phyloP scores from a whole-genome alignment of 2,113 vertebrate species.

The Seriola aureovittata region DNA sequence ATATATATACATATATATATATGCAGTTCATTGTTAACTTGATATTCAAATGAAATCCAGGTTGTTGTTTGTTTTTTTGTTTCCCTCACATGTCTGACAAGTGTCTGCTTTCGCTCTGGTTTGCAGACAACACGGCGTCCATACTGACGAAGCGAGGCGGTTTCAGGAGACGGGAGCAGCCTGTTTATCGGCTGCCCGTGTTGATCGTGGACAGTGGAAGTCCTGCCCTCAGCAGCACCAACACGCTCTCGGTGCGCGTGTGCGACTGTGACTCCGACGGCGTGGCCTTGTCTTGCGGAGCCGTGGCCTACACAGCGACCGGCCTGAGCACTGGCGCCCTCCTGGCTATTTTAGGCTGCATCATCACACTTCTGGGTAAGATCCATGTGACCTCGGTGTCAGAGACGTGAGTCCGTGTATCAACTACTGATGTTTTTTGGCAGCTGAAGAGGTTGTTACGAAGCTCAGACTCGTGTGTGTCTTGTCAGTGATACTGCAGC shows the following conservation, averaged over 20 bases:
- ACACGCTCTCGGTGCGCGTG: conserved; percentile 93
- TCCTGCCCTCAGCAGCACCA: conserved; percentile 95
- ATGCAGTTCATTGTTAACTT: conserved; percentile 24
- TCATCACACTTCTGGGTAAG: conserved; percentile 94
- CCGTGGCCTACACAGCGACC: conserved; percentile 91
- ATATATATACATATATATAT: background rate
- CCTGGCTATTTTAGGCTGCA: conserved; percentile 94
- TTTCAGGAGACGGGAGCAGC: conserved; percentile 92
- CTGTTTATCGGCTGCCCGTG: conserved; percentile 91
- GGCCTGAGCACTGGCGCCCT: conserved; percentile 96
- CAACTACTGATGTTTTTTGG: background rate
- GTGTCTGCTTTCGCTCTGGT: background rate
- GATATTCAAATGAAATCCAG: background rate
- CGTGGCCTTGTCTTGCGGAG: conserved; percentile 91
- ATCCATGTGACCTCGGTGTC: background rate
- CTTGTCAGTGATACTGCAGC: too few relatives aligned
- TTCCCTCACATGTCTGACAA: background rate
- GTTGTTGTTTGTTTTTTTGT: background rate
- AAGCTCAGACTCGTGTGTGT: too few relatives aligned
- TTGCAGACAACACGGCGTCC: conserved; percentile 95
- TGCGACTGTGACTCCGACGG: conserved; percentile 93
- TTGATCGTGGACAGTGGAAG: conserved; percentile 95
- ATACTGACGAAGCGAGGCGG: conserved; percentile 90
- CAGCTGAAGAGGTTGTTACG: background rate
- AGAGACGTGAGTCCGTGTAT: background rate